phyloP scores from a whole-genome alignment of 2,888 invertebrate genomes.

The Lepeophtheirus nordmannii region DNA sequence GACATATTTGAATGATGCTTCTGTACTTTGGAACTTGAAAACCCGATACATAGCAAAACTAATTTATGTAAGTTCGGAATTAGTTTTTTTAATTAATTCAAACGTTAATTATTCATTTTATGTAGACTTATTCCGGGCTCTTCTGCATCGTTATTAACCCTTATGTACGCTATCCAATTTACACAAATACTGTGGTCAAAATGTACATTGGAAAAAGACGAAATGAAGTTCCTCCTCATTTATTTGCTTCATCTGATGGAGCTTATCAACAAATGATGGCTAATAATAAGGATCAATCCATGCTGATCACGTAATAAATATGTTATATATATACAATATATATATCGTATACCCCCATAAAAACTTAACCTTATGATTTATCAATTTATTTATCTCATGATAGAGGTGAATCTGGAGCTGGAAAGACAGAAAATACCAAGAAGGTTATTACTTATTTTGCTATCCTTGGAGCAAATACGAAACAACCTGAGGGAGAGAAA shows the following conservation, averaged over 20 bases:
- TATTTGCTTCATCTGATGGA: constrained; percentile 99
- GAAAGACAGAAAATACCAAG: constrained; percentile 44
- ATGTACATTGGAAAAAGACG: constrained; percentile 98
- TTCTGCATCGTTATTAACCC: constrained; percentile 99
- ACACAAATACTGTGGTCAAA: constrained; percentile 87
- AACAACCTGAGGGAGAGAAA: constrained; percentile 9
- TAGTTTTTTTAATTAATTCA: neutral
- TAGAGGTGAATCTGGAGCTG: constrained; percentile 46
- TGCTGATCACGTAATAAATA: constrained; percentile 99
- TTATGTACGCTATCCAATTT: constrained; percentile 98
- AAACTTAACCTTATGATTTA: neutral
- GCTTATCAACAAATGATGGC: constrained; percentile 99
- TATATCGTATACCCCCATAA: neutral
- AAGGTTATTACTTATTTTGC: constrained; percentile 38
- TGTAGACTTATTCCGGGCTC: constrained; percentile 96
- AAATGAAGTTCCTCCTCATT: constrained; percentile 98
- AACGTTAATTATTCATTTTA: neutral
- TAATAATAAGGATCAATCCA: constrained; percentile 99
- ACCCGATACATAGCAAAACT: constrained; percentile 92
- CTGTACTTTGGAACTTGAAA: constrained; percentile 94
- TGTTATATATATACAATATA: too few species aligned
- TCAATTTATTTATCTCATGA: neutral
- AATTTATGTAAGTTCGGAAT: constrained; percentile 76
- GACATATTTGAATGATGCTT: constrained; percentile 98
- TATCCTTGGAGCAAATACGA: constrained; percentile 28